Evolutionary conservation across 2,888 invertebrate species (phyloP).

Genomic region (Aleiodes testaceus): DNA sequence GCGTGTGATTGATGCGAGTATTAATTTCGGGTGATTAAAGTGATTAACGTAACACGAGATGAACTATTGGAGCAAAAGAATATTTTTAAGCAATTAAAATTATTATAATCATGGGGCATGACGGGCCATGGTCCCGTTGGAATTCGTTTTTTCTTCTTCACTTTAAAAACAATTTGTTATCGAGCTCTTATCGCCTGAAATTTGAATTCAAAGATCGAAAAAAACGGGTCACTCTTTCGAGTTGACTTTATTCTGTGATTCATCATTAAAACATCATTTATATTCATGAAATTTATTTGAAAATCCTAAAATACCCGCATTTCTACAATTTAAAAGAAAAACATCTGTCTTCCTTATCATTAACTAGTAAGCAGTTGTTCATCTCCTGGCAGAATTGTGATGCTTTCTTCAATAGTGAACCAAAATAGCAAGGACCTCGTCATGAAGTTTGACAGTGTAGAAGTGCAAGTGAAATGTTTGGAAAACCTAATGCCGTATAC

Average conservation of each 20-base stretch:
- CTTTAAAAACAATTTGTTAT: slow-evolving; percentile 19
- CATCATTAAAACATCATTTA: too few species aligned
- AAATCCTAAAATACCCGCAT: too few species aligned
- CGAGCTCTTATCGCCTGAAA: slow-evolving; percentile 13
- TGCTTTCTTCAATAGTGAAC: slow-evolving; percentile 46
- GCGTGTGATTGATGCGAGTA: too few species aligned
- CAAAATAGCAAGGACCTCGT: neutral
- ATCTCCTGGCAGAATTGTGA: slow-evolving; percentile 55
- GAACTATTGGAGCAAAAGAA: neutral
- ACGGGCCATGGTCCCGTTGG: neutral
- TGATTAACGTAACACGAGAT: slow-evolving; percentile 3
- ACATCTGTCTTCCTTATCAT: too few species aligned
- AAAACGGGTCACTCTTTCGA: slow-evolving; percentile 50
- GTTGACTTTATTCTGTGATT: slow-evolving; percentile 15
- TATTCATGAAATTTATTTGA: too few species aligned
- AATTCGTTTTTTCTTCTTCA: neutral
- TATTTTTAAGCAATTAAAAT: slow-evolving; percentile 19
- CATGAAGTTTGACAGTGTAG: slow-evolving; percentile 24
- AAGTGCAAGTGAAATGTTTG: slow-evolving; percentile 13
- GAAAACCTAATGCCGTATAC: slow-evolving; percentile 10
- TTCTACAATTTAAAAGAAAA: too few species aligned
- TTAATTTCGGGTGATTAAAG: neutral
- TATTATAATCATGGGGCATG: slow-evolving; percentile 26
- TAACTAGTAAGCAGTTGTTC: slow-evolving; percentile 59
- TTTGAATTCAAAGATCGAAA: slow-evolving; percentile 39